phyloP scores from a whole-genome alignment of 2,888 invertebrate species.

The Rhodophaea formosa region DNA sequence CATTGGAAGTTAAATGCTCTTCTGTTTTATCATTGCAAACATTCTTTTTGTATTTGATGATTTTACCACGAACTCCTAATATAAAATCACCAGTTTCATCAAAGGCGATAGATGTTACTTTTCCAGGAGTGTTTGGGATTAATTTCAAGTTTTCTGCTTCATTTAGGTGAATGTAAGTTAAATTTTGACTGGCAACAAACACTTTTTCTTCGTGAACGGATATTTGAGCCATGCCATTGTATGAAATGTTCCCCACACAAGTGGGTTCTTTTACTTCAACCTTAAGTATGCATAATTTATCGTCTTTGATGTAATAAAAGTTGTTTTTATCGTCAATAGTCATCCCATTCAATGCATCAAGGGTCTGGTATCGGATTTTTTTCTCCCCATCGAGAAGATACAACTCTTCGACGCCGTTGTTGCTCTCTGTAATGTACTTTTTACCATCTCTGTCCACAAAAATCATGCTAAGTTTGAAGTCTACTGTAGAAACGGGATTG shows the following conservation, averaged over 20 bases:
- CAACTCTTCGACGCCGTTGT: constrained; percentile 58
- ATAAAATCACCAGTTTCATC: constrained; percentile 54
- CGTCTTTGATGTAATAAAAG: constrained; percentile 60
- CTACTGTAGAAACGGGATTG: constrained; percentile 42
- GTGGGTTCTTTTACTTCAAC: constrained; percentile 43
- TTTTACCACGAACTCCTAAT: constrained; percentile 53
- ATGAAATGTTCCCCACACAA: constrained; percentile 51
- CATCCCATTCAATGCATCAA: constrained; percentile 58
- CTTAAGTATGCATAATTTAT: constrained; percentile 55
- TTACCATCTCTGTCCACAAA: constrained; percentile 64
- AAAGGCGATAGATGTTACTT: constrained; percentile 62
- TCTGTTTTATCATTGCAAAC: constrained; percentile 45
- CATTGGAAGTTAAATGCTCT: neutral
- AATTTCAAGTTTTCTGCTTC: constrained; percentile 49
- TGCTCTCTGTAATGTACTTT: constrained; percentile 58
- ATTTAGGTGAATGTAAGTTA: constrained; percentile 60
- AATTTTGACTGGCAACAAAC: constrained; percentile 55
- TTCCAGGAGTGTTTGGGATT: constrained; percentile 51
- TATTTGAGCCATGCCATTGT: constrained; percentile 62
- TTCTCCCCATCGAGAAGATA: constrained; percentile 54
- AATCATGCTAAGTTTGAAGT: constrained; percentile 55
- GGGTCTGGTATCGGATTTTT: constrained; percentile 50
- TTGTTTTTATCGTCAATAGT: constrained; percentile 63
- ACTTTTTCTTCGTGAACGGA: constrained; percentile 53
- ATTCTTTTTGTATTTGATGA: constrained; percentile 56